Evolutionary conservation across 2,888 invertebrate species (phyloP).

Genomic region (Acheta domesticus): DNA sequence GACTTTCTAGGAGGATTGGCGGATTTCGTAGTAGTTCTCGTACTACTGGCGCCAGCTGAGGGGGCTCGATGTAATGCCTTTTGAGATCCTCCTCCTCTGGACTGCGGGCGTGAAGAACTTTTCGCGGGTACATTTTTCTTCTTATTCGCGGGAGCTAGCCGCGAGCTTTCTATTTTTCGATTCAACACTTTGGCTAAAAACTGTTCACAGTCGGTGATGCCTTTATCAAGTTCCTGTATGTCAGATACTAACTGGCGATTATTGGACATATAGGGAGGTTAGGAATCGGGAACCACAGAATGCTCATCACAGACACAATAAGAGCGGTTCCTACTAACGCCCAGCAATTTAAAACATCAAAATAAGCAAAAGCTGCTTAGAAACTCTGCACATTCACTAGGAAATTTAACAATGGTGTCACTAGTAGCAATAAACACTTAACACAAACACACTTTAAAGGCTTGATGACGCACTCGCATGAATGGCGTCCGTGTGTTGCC

Average conservation of each 20-base stretch:
- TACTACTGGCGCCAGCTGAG: not conserved
- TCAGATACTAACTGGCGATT: slow-evolving; percentile 1
- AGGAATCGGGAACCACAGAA: not conserved
- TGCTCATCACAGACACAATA: not conserved
- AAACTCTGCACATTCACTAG: not conserved
- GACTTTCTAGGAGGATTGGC: no score
- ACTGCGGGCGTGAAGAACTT: not conserved
- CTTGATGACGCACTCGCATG: not conserved
- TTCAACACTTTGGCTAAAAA: not conserved
- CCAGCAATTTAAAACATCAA: not conserved
- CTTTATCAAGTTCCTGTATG: not conserved
- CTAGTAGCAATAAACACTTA: slow-evolving; percentile 4
- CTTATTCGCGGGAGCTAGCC: not conserved
- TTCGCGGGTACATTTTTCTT: not conserved
- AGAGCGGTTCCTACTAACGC: not conserved
- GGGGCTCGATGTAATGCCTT: not conserved
- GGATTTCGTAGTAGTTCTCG: not conserved
- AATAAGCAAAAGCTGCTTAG: not conserved
- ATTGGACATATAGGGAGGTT: not conserved
- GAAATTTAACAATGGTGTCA: slow-evolving; percentile 2
- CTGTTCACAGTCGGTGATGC: not conserved
- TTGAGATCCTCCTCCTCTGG: not conserved
- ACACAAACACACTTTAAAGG: not conserved
- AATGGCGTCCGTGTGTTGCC: slow-evolving; percentile 18
- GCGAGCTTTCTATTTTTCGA: not conserved